These are phyloP conservation scores for Epinotia demarniana DNA, from an alignment of 2,888 invertebrate species.

Conservation along the genomic window DNA sequence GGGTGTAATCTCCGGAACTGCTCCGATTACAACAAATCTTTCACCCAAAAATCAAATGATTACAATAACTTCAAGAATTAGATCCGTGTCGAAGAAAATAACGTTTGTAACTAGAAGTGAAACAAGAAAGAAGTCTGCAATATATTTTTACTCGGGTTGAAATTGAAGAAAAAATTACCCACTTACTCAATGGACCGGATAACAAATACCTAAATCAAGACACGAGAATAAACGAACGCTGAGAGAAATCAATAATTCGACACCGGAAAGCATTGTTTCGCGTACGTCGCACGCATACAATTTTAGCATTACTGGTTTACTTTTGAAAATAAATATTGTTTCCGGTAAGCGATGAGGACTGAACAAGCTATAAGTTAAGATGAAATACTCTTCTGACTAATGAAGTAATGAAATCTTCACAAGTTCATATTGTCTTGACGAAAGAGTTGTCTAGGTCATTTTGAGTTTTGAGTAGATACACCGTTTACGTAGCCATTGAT, in stretches of 20 bases:
- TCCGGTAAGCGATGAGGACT: not conserved
- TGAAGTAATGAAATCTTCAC: too few relatives aligned
- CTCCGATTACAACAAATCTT: too few relatives aligned
- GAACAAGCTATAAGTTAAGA: too few relatives aligned
- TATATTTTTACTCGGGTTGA: not conserved
- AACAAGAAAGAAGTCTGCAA: not conserved
- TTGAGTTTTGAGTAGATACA: too few relatives aligned
- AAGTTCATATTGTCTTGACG: too few relatives aligned
- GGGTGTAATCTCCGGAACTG: too few relatives aligned
- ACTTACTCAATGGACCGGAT: constrained; percentile 15
- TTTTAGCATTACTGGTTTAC: constrained; percentile 37
- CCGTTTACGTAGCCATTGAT: too few relatives aligned
- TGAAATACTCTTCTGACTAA: too few relatives aligned
- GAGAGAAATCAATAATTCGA: constrained; percentile 34
- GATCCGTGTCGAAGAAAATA: not conserved
- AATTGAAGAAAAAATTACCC: not conserved
- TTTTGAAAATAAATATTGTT: constrained; percentile 17
- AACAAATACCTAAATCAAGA: constrained; percentile 22
- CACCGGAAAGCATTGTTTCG: constrained; percentile 37
- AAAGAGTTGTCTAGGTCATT: too few relatives aligned
- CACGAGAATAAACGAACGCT: constrained; percentile 19
- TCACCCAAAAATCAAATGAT: not conserved
- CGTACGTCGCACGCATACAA: constrained; percentile 15
- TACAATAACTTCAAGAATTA: not conserved
- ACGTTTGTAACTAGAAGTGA: constrained; percentile 6